These are phyloP conservation scores for Phoenoteleia sp. DNA, from an alignment of 2,888 invertebrate species.

Conservation along the genomic window DNA sequence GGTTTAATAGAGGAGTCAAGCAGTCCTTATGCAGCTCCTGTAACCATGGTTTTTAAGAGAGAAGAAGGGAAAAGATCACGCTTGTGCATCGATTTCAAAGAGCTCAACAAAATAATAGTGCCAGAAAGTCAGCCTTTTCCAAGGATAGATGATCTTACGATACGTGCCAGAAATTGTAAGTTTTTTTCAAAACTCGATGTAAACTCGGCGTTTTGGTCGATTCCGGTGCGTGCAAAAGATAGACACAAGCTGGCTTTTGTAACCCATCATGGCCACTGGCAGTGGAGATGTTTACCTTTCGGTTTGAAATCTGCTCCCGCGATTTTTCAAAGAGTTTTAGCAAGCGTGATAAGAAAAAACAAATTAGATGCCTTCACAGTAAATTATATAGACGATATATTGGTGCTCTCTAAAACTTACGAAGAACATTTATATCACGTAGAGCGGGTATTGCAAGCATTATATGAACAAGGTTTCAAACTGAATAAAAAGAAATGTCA, in stretches of 20 bases:
- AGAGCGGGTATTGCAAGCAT: conserved; percentile 67
- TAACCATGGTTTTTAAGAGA: conserved; percentile 72
- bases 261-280: conserved; percentile 71
- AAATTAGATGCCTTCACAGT: conserved; percentile 68
- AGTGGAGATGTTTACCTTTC: conserved; percentile 72
- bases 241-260: conserved; percentile 72
- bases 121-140: conserved; percentile 68
- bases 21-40: conserved; percentile 75
- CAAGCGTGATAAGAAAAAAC: conserved; percentile 63
- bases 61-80: conserved; percentile 78
- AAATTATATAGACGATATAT: conserved; percentile 77
- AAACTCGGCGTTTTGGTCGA: conserved; percentile 70
- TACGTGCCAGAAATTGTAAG: conserved; percentile 28
- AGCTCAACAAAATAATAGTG: conserved; percentile 71
- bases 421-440: conserved; percentile 74
- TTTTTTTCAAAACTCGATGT: conserved; percentile 61
- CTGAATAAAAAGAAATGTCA: conserved; percentile 71
- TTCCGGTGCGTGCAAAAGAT: conserved; percentile 62
- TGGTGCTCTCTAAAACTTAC: conserved; percentile 73
- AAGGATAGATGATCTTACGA: conserved; percentile 54
- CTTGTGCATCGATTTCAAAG: conserved; percentile 79
- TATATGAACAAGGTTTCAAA: conserved; percentile 71
- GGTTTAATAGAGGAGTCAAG: conserved; percentile 74
- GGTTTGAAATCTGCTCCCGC: conserved; percentile 69
- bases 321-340: conserved; percentile 69